These are phyloP conservation scores for Tychaedon coryphoeus DNA, from an alignment of 2,113 vertebrate species.

Conservation along the genomic window DNA sequence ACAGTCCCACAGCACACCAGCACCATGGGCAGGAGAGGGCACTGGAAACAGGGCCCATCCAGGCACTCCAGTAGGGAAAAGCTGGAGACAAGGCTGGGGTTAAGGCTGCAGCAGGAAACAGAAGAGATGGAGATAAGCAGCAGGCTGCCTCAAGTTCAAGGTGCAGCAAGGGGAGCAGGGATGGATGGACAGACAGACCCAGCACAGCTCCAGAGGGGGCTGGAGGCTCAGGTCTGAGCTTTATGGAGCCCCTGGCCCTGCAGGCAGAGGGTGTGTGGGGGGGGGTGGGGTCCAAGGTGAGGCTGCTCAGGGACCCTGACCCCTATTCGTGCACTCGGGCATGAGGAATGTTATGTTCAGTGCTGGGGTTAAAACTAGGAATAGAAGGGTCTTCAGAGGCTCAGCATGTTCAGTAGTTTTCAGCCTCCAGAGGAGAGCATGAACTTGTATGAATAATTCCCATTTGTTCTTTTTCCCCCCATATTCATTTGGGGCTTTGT, in stretches of 20 bases:
- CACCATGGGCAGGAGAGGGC: accelerated
- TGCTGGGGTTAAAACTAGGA: background rate
- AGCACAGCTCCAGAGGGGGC: accelerated
- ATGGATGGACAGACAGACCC: background rate
- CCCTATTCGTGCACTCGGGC: background rate
- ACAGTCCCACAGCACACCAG: background rate
- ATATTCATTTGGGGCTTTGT: background rate
- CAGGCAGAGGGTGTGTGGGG: background rate
- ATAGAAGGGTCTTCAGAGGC: background rate
- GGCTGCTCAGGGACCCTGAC: background rate
- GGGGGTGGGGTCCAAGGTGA: background rate
- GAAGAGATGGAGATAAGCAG: background rate
- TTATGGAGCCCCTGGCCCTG: background rate
- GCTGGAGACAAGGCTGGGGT: background rate
- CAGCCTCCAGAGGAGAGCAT: background rate
- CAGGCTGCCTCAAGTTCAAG: background rate
- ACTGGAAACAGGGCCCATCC: background rate
- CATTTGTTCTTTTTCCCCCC: background rate
- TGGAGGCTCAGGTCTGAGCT: background rate
- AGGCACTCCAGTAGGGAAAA: background rate
- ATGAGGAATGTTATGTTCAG: accelerated
- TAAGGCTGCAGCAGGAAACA: background rate
- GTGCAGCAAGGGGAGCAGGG: background rate
- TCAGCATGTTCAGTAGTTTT: background rate
- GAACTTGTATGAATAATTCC: background rate